Percentiles rank a stretch among this genome's conserved stretches.
These are phyloP conservation scores for Macrophya alboannulata DNA, from an alignment of 2,888 invertebrate species.

Conservation along the genomic window DNA sequence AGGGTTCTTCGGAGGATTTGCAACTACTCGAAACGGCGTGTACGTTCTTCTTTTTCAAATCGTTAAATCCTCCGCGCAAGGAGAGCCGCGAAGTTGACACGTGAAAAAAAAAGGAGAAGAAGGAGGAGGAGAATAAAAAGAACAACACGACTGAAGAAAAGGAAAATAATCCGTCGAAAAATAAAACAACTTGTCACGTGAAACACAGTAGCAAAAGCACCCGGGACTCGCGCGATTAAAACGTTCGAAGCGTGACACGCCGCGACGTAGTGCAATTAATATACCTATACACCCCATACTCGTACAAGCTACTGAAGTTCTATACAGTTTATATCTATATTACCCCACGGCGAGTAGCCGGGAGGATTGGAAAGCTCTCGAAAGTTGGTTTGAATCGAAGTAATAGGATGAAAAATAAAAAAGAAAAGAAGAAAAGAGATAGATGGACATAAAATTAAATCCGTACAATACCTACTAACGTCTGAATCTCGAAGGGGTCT, in stretches of 20 bases:
- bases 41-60: conserved; percentile 35
- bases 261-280: conserved; percentile 45
- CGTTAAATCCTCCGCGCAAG: conserved; percentile 38
- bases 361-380: neutral
- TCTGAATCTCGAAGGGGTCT: neutral
- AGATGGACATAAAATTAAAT: neutral
- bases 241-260: conserved; percentile 49
- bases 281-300: neutral
- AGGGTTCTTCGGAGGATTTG: conserved; percentile 54
- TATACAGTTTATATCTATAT: neutral
- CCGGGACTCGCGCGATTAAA: conserved; percentile 46
- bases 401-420: neutral
- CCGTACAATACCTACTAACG: neutral
- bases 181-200: conserved; percentile 50
- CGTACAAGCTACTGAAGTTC: neutral
- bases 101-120: neutral
- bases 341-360: neutral
- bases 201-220: conserved; percentile 53
- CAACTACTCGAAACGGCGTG: conserved; percentile 32
- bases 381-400: neutral
- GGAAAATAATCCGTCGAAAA: neutral
- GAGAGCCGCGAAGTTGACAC: conserved; percentile 38
- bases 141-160: neutral
- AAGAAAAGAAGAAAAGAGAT: neutral
- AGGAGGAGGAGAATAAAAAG: neutral